phyloP scores from a whole-genome alignment of 2,888 invertebrate species.

The Melieria crassipennis region DNA sequence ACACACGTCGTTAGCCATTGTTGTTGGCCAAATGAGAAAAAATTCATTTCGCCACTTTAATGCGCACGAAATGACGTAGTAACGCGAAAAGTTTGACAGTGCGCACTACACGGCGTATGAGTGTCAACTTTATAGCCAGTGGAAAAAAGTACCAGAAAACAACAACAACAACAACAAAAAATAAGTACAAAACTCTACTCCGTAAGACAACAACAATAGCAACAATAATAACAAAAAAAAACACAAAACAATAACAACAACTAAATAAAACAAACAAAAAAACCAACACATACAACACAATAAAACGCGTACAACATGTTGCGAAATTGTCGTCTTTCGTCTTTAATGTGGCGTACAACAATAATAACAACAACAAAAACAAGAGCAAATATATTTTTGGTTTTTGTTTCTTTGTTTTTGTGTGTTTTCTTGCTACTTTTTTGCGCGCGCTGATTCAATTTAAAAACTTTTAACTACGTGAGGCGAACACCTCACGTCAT shows the following conservation, averaged over 20 bases:
- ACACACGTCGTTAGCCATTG: no score
- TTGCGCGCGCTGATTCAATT: constrained; percentile 26
- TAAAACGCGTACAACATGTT: background rate
- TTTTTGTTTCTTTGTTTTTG: background rate
- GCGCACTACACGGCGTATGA: constrained; percentile 1
- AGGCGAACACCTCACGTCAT: constrained; percentile 21
- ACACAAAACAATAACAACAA: no score
- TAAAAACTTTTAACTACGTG: constrained; percentile 36
- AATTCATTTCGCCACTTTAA: constrained; percentile 12
- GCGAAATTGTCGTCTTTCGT: background rate
- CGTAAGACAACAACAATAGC: no score
- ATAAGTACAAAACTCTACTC: no score
- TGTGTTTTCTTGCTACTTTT: background rate
- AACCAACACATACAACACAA: no score
- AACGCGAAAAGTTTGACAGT: background rate
- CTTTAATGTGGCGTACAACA: background rate
- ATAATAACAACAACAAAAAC: background rate
- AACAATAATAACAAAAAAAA: no score
- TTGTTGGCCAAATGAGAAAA: constrained; percentile 35
- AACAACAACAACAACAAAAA: no score
- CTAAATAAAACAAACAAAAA: no score
- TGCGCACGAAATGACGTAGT: background rate
- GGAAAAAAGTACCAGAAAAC: no score
- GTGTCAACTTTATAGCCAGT: background rate
- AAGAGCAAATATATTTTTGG: background rate